These are phyloP conservation scores for Acanthosepion esculentum DNA, from an alignment of 2,888 invertebrate species.

Conservation along the genomic window DNA sequence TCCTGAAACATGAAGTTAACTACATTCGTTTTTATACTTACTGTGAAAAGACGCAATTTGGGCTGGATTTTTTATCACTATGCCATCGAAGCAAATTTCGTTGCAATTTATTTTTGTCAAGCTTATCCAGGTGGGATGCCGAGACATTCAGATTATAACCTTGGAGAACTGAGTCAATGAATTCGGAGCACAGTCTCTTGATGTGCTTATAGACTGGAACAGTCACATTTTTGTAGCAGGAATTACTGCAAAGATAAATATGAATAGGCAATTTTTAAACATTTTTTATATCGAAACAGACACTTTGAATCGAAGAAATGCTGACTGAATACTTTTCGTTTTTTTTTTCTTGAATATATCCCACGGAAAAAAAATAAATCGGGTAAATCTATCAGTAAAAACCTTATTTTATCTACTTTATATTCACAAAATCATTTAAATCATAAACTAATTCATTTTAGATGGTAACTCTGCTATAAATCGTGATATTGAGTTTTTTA, in stretches of 20 bases:
- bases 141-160: constrained; percentile 34
- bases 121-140: background rate
- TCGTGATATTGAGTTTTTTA: no score
- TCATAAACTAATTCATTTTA: no score
- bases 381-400: no score
- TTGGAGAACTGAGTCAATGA: background rate
- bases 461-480: no score
- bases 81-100: background rate
- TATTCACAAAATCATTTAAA: no score
- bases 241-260: background rate
- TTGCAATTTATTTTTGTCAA: background rate
- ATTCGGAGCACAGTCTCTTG: background rate
- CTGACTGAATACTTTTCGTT: no score
- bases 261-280: background rate
- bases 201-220: background rate
- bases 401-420: no score
- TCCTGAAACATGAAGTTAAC: background rate
- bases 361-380: no score
- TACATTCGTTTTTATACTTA: background rate
- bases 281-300: no score
- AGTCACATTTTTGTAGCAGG: background rate
- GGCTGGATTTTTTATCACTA: background rate
- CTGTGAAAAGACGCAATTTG: background rate
- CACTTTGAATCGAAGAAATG: no score
- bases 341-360: no score